A percentile compares a stretch with the other conserved stretches of the same genome.
These are phyloP conservation scores for Archocentrus centrarchus DNA, from an alignment of 2,113 vertebrate genomes.

Conservation along the genomic window DNA sequence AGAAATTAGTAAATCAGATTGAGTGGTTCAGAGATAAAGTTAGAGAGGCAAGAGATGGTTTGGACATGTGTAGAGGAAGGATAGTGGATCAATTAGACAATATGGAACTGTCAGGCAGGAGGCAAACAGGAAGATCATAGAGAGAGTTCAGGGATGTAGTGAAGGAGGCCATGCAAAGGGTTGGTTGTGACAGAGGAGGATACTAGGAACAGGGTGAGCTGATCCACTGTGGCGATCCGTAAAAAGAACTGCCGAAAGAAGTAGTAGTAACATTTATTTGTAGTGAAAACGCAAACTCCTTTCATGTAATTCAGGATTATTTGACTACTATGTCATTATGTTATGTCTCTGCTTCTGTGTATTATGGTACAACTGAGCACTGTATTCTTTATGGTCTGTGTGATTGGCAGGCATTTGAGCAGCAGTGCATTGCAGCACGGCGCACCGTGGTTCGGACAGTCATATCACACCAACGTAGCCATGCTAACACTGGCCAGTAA, in stretches of 20 bases:
- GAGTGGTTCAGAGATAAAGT: neutral
- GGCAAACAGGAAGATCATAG: neutral
- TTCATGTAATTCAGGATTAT: neutral
- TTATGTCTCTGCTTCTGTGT: neutral
- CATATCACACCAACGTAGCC: constrained; percentile 69
- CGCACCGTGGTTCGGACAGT: constrained; percentile 45
- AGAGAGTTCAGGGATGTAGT: neutral
- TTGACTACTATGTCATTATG: neutral
- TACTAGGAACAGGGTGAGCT: neutral
- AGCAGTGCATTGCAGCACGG: constrained; percentile 28
- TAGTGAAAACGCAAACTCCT: neutral
- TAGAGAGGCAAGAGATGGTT: neutral
- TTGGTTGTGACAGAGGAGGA: neutral
- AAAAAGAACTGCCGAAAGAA: neutral
- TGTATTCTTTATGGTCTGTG: neutral
- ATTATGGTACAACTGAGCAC: rapidly evolving
- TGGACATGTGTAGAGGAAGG: neutral
- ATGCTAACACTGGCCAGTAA: constrained; percentile 98
- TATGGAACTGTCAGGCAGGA: neutral
- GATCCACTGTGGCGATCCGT: neutral
- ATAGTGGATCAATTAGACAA: neutral
- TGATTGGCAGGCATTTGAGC: constrained; percentile 46
- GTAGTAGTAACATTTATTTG: neutral
- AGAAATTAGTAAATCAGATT: neutral
- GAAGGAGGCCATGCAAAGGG: neutral